phyloP scores from a whole-genome alignment of 2,888 invertebrate species.

The Caenorhabditis doughertyi region DNA sequence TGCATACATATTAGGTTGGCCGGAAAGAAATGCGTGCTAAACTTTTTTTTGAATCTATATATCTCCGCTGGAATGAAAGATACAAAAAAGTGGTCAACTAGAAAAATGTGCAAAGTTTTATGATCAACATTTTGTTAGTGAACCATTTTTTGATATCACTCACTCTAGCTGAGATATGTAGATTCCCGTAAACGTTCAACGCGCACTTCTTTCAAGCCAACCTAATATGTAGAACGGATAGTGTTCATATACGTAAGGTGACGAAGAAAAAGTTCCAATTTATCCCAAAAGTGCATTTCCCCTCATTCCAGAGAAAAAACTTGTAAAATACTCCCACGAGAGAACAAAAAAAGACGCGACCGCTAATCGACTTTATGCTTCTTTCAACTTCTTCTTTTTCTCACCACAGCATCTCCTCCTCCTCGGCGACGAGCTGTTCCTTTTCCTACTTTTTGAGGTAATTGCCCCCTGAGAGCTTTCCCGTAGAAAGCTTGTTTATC shows the following conservation, averaged over 20 bases:
- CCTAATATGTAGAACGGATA: not conserved
- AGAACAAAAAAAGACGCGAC: slow-evolving; percentile 32
- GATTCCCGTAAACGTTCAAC: too few species aligned
- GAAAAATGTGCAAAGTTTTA: too few species aligned
- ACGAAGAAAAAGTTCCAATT: not conserved
- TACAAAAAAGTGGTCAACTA: too few species aligned
- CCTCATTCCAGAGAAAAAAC: slow-evolving; percentile 6
- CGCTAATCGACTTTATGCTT: slow-evolving; percentile 37
- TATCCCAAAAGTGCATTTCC: slow-evolving; percentile 4
- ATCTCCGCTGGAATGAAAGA: too few species aligned
- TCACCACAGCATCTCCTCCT: not conserved
- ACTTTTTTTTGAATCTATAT: too few species aligned
- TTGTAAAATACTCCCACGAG: slow-evolving; percentile 26
- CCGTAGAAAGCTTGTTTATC: slow-evolving; percentile 32
- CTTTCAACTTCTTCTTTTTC: slow-evolving; percentile 12
- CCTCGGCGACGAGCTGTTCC: slow-evolving; percentile 29
- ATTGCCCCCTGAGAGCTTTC: slow-evolving; percentile 22
- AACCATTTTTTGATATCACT: too few species aligned
- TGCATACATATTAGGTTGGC: too few species aligned
- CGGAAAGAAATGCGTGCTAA: too few species aligned
- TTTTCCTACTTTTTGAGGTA: slow-evolving; percentile 30
- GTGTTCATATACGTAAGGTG: too few species aligned
- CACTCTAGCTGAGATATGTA: too few species aligned
- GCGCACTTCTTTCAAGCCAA: too few species aligned
- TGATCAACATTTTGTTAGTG: too few species aligned